Evolutionary conservation across 2,113 vertebrate species (phyloP).

Genomic region (Tachysurus vachellii): DNA sequence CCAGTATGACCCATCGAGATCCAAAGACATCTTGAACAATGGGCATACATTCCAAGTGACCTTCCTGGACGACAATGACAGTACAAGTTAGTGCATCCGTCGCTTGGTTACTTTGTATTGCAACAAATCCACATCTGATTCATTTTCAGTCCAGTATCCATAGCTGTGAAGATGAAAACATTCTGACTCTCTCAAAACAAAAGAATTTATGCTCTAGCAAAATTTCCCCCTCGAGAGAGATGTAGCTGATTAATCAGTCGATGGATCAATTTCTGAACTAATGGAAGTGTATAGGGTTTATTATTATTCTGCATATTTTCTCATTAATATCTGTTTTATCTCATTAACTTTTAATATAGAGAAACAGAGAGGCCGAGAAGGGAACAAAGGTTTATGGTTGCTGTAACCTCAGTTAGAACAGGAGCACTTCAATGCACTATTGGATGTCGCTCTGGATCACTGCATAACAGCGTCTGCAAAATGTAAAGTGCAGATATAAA

Average conservation of each 20-base stretch:
- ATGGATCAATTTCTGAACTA: not conserved
- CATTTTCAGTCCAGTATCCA: not conserved
- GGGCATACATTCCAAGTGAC: conserved; percentile 91
- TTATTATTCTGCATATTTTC: not conserved
- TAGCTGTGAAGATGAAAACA: not conserved
- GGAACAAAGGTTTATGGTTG: no score
- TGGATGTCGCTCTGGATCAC: no score
- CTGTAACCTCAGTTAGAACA: no score
- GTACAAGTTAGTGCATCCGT: conserved; percentile 79
- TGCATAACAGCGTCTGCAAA: no score
- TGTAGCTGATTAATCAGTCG: not conserved
- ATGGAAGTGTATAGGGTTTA: not conserved
- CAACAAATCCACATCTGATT: not conserved
- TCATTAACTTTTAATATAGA: not conserved
- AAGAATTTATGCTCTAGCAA: not conserved
- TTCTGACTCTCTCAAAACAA: not conserved
- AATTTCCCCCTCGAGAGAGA: not conserved
- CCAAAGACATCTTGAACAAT: conserved; percentile 86
- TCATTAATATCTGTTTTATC: not conserved
- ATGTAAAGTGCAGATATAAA: no score
- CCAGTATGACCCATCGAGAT: conserved; percentile 80
- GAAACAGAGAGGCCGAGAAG: no score
- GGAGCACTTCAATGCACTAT: no score
- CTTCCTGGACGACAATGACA: conserved; percentile 84
- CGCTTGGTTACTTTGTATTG: not conserved